A percentile compares a stretch with the other conserved stretches of the same genome.
These are phyloP conservation scores for Sander vitreus DNA, from an alignment of 2,113 vertebrate genomes.

Conservation along the genomic window DNA sequence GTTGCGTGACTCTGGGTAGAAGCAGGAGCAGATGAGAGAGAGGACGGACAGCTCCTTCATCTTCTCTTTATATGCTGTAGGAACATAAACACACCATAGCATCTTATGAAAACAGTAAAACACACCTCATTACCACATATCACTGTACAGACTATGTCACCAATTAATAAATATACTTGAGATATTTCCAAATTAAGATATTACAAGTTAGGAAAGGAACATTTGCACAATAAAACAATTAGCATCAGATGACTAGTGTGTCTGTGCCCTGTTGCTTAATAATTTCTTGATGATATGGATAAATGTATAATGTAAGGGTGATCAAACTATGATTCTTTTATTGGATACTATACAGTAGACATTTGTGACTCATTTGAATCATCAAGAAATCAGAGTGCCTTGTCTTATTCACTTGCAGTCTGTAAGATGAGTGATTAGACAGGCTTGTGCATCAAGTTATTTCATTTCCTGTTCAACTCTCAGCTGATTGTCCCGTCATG, in stretches of 20 bases:
- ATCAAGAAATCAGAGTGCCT: background rate
- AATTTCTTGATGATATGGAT: conserved; percentile 40
- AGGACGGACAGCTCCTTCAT: conserved; percentile 99
- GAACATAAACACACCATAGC: conserved; percentile 26
- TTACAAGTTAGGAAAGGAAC: background rate
- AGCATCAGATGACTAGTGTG: background rate
- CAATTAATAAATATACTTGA: background rate
- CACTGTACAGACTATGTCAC: background rate
- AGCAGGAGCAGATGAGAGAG: conserved; percentile 98
- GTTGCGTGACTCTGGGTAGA: conserved; percentile 93
- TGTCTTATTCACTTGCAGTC: background rate
- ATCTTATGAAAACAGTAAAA: conserved; percentile 2
- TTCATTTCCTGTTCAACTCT: conserved; percentile 37
- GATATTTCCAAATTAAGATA: background rate
- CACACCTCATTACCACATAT: background rate
- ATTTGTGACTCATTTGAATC: background rate
- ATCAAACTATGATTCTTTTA: background rate
- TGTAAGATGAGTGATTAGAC: background rate
- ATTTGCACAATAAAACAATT: conserved; percentile 10
- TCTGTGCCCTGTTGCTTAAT: conserved; percentile 39
- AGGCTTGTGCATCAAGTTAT: background rate
- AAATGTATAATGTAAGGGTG: background rate
- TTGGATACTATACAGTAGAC: background rate
- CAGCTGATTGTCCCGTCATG: background rate
- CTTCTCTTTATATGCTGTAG: conserved; percentile 98